Conservation (phyloP, 2,113 vertebrate genomes). For the Rostratula benghalensis region DNA sequence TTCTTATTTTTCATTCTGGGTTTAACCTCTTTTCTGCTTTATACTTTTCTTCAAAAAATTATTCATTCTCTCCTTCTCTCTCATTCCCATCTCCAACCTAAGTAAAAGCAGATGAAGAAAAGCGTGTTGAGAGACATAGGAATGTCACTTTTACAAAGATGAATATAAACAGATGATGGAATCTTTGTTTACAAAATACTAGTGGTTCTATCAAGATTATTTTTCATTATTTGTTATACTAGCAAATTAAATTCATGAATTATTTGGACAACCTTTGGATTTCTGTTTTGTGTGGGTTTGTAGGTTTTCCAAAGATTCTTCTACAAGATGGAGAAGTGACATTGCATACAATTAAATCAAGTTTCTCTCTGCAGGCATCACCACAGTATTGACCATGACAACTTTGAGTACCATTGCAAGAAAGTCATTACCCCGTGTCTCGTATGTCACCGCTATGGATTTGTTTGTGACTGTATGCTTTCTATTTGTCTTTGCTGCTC, state of each 20-base stretch:
- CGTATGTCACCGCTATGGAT: slow-evolving; percentile 96
- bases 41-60: background rate
- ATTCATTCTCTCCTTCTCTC: background rate
- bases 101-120: background rate
- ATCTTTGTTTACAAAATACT: background rate
- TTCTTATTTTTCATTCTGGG: background rate
- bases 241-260: background rate
- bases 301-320: background rate
- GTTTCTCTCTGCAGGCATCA: slow-evolving; percentile 83
- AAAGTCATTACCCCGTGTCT: slow-evolving; percentile 92
- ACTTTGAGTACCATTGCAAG: slow-evolving; percentile 93
- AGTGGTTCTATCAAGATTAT: background rate
- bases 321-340: background rate
- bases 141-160: background rate
- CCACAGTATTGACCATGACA: slow-evolving; percentile 96
- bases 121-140: background rate
- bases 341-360: background rate
- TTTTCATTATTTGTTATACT: background rate
- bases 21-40: background rate
- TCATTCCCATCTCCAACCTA: background rate
- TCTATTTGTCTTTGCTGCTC: slow-evolving; percentile 94
- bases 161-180: background rate
- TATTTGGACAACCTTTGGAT: background rate
- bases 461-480: slow-evolving; percentile 98
- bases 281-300: background rate